Evolutionary conservation across 2,797 vertebrate species (phyloP), one percentile per base, ranked within the genome.

Genomic region (Amblyopsis hoosieri): DNA sequence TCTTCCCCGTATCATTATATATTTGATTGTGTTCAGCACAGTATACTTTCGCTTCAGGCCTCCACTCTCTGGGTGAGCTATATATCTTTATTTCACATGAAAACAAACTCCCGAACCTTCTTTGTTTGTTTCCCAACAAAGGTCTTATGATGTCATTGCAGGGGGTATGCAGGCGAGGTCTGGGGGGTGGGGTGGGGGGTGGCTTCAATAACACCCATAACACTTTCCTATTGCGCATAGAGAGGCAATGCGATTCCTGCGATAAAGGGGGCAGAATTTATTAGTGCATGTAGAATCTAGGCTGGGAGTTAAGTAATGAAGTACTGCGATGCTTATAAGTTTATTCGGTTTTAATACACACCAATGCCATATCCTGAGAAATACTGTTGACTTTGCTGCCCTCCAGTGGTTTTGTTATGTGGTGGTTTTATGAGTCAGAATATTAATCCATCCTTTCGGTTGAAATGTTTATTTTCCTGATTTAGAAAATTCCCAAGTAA

Each of bases 121-220:
- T 71, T 53, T 42, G 37, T 89, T 91, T 93, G 89, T 92, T 89
- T 86, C 78, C 83, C 72, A 90, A 92, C 90, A 91, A 92, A 91
- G 72, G 69, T 81, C 49, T 69, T 83, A 63, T 86, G 87, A 91
- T 85, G 87, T 92, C 89, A 90, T 78, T 64, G 76, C 71, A 55
- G 74, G 61, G 59, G 60, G 66, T 64, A 79, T 76, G 69, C 75
- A 73, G 82, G 78, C 71, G 8, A 76, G 70, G 67, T 62, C 62
- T 72, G 64, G 64, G 79, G 71, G 78, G 81, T 73, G 82, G 79
- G 69, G 78, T 82, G 63, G 65, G 53, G 14, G 57, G 58, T 63
- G 51, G 8, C 31, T 23, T 66, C 75, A 73, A 57, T 67, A 68
- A 60, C 67, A 73, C 57, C 60, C 37, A 42, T 8, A 42, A 42